phyloP scores from a whole-genome alignment of 2,113 vertebrate genomes.

The Cheilinus undulatus region DNA sequence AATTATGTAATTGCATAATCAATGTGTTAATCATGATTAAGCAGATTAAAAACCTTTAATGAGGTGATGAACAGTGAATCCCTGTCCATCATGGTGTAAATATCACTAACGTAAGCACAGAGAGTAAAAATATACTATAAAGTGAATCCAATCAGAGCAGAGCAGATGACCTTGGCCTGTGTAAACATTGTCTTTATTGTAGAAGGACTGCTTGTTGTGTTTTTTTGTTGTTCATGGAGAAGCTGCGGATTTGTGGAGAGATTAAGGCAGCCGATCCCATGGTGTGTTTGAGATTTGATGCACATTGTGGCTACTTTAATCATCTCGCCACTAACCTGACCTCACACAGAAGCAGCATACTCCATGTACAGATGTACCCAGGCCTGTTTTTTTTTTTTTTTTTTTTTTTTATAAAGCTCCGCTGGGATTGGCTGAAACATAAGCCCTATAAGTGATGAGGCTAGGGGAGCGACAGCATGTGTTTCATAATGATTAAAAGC shows the following conservation, averaged over 20 bases:
- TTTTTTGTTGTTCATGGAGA: slow-evolving; percentile 31
- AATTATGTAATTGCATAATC: slow-evolving; percentile 66
- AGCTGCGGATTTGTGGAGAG: slow-evolving; percentile 45
- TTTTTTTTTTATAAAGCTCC: too few species aligned
- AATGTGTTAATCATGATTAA: slow-evolving; percentile 42
- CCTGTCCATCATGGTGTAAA: slow-evolving; percentile 31
- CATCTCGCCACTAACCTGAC: slow-evolving; percentile 47
- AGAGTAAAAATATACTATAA: slow-evolving; percentile 54
- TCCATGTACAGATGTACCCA: slow-evolving; percentile 14
- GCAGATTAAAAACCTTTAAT: too few species aligned
- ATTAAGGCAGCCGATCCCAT: slow-evolving; percentile 60
- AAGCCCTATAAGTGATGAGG: slow-evolving; percentile 60
- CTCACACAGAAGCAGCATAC: slow-evolving; percentile 30
- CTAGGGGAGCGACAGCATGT: slow-evolving; percentile 53
- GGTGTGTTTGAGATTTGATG: slow-evolving; percentile 60
- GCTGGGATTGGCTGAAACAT: slow-evolving; percentile 41
- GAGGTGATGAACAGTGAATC: too few species aligned
- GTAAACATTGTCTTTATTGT: slow-evolving; percentile 65
- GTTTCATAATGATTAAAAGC: slow-evolving; percentile 72
- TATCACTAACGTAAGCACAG: background rate
- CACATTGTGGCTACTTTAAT: slow-evolving; percentile 63
- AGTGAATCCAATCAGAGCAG: slow-evolving; percentile 58
- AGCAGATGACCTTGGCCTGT: slow-evolving; percentile 42
- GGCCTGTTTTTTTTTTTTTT: slow-evolving; percentile 15
- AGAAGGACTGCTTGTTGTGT: slow-evolving; percentile 21